Percentiles rank a stretch among this genome's conserved stretches.
These are phyloP conservation scores for Staurois parvus DNA, from an alignment of 2,797 vertebrate species.

Conservation along the genomic window DNA sequence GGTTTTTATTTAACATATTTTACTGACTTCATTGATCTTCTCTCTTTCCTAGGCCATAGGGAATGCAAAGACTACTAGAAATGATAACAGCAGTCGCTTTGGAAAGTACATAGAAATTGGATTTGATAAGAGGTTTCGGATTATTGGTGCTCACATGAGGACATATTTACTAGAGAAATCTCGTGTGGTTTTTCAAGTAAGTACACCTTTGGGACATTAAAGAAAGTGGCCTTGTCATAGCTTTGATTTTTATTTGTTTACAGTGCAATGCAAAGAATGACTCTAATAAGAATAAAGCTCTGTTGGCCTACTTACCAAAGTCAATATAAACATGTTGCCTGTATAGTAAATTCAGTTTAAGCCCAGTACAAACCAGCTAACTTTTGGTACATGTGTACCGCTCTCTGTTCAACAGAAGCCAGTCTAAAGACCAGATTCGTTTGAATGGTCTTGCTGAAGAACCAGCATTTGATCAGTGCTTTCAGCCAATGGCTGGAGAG, in stretches of 20 bases:
- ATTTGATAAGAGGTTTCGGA: constrained; percentile 91
- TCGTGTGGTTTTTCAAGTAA: constrained; percentile 96
- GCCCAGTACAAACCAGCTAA: too few relatives aligned
- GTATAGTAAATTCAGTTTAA: too few relatives aligned
- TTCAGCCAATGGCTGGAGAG: too few relatives aligned
- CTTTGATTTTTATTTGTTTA: background rate
- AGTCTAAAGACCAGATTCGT: too few relatives aligned
- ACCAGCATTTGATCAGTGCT: too few relatives aligned
- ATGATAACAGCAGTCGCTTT: constrained; percentile 99
- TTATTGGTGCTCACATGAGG: constrained; percentile 98
- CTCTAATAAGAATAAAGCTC: background rate
- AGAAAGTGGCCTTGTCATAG: background rate
- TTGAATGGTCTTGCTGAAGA: too few relatives aligned
- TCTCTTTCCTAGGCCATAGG: constrained; percentile 87
- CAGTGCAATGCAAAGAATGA: background rate
- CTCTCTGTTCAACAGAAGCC: too few relatives aligned
- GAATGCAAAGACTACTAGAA: constrained; percentile 97
- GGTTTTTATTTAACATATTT: background rate
- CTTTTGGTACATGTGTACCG: too few relatives aligned
- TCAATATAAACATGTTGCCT: too few relatives aligned
- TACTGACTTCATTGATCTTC: constrained; percentile 8
- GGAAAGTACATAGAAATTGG: constrained; percentile 99
- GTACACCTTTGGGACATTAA: background rate
- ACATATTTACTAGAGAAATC: constrained; percentile 98
- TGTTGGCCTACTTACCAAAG: too few relatives aligned